Evolutionary conservation across 2,113 vertebrate species (phyloP), one percentile per base, ranked within the genome.

Genomic region (Oophaga pumilio): DNA sequence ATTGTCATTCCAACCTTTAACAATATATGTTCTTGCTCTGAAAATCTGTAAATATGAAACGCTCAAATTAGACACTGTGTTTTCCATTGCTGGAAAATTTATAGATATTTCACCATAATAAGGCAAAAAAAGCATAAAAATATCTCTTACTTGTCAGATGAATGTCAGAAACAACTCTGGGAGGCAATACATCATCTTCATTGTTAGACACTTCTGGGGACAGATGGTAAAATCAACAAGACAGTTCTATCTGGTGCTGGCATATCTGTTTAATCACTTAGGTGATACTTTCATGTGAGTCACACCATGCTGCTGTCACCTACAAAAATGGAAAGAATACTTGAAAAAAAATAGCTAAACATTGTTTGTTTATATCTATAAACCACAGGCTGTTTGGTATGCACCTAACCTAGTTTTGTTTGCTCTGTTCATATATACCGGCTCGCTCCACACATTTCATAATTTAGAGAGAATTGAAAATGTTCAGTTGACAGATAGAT

Each of bases 151-250:
- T 83, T 84, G 77, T 77, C 79, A 87, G 59, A 73, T 76, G 50
- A 68, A 68, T 88, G 80, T 83, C 87, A 88, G 87, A 77, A 88
- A 57, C 33, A 53, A 60, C 73, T 49, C 87, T 64, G 62, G 71
- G 59, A 84, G 87, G 81, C 59, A 88, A 88, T 88, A 84, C 50
- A 88, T 84, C 81, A 88, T 84, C 71, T 56, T 88, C 71, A 88
- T 74, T 84, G 76, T 80, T 57, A 80, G 85, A 86, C 73, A 83
- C 69, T 82, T 87, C 68, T 50, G 24, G 56, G 81, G 80, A 87
- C 86, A 87, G 86, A 87, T 82, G 79, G 79, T 82, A 76, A 82
- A 87, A 68, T 76, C 86, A 87, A 83, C 71, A 76, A 74, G 87
- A 88, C 87, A 88, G 73, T 57, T 87, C 56, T 53, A 76, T 88